Conservation (phyloP, 2,113 vertebrate genomes). For the Hippolais icterina region DNA sequence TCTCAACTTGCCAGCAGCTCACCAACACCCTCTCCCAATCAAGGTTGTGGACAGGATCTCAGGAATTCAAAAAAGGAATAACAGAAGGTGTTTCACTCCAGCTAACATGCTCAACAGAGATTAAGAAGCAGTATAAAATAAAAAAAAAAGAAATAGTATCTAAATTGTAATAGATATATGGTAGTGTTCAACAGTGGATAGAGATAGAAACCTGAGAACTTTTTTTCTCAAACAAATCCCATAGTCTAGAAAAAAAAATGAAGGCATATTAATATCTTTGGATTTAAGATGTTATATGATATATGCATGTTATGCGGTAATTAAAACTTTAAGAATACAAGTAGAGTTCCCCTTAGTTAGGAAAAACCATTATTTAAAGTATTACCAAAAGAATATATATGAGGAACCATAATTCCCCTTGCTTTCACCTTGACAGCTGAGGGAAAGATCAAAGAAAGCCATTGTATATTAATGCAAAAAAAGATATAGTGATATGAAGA, state of each 20-base stretch:
- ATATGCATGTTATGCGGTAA: slow-evolving; percentile 23
- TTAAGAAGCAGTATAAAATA: background rate
- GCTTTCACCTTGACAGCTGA: slow-evolving; percentile 7
- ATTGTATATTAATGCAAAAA: background rate
- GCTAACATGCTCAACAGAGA: background rate
- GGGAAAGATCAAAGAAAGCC: background rate
- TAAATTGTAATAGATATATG: background rate
- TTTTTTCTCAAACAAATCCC: background rate
- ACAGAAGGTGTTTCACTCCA: background rate
- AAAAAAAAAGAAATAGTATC: background rate
- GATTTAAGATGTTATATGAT: slow-evolving; percentile 10
- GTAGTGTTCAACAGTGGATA: background rate
- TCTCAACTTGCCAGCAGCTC: background rate
- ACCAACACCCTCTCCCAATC: background rate
- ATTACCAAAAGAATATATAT: background rate
- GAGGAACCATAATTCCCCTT: background rate
- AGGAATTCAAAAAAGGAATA: slow-evolving; percentile 19
- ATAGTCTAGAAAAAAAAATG: background rate
- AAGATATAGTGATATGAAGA: background rate
- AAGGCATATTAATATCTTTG: slow-evolving; percentile 27
- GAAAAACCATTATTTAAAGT: background rate
- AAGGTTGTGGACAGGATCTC: background rate
- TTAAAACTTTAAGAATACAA: slow-evolving; percentile 1
- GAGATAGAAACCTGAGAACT: background rate
- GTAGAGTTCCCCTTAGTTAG: slow-evolving; percentile 20